phyloP scores from a whole-genome alignment of 1,140 invertebrate species.

The Pseudomyrmex concolor region DNA sequence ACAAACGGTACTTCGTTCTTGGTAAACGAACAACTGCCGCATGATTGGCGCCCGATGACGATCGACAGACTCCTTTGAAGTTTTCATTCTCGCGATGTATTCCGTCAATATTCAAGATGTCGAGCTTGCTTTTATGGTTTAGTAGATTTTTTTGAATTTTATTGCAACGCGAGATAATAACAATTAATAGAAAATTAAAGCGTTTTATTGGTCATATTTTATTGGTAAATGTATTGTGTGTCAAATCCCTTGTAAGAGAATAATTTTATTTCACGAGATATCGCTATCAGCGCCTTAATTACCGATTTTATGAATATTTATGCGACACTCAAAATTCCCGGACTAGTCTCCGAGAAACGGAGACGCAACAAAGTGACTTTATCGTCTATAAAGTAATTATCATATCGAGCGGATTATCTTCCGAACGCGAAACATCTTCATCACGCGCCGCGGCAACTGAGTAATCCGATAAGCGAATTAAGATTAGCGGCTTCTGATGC shows the following conservation, averaged over 20 bases:
- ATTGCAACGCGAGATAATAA: neutral
- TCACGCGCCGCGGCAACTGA: conserved; percentile 67
- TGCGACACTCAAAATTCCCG: neutral
- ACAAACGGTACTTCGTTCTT: conserved; percentile 51
- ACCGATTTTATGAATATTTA: conserved; percentile 46
- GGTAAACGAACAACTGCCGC: conserved; percentile 31
- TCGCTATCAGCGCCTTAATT: too few species aligned
- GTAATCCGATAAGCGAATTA: conserved; percentile 84
- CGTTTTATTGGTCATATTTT: too few species aligned
- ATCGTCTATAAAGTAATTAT: conserved; percentile 75
- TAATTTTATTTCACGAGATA: neutral
- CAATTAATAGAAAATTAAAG: too few species aligned
- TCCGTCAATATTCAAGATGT: conserved; percentile 3
- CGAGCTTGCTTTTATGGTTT: neutral
- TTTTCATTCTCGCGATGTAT: conserved; percentile 6
- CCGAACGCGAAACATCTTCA: conserved; percentile 80
- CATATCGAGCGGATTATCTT: conserved; percentile 82
- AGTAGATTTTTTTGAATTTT: too few species aligned
- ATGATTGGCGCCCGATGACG: conserved; percentile 36
- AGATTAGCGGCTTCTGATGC: conserved; percentile 82
- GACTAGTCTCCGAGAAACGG: neutral
- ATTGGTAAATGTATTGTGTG: too few species aligned
- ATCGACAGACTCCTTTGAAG: conserved; percentile 25
- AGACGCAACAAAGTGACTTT: conserved; percentile 47
- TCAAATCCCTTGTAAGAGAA: too few species aligned